A percentile compares a stretch with the other conserved stretches of the same genome.
phyloP scores from a whole-genome alignment of 2,113 vertebrate genomes.

The Delphinus delphis region DNA sequence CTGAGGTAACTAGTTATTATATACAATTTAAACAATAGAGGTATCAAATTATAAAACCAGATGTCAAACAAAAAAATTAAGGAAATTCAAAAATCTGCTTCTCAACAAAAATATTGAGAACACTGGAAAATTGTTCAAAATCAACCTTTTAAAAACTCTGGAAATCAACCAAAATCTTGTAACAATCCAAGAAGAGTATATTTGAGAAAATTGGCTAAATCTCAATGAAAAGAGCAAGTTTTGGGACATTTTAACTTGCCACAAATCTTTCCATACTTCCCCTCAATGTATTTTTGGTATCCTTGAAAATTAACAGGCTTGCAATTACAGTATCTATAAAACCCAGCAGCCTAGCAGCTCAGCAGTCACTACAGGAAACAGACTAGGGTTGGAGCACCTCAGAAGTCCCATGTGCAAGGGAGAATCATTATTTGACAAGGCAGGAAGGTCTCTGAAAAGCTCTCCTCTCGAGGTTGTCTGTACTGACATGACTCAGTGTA shows the following conservation, averaged over 20 bases:
- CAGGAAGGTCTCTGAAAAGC: neutral
- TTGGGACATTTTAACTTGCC: neutral
- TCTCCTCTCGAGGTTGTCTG: neutral
- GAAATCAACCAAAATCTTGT: neutral
- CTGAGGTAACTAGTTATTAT: neutral
- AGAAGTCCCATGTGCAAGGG: neutral
- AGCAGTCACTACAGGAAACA: neutral
- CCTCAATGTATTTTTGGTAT: neutral
- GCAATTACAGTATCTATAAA: neutral
- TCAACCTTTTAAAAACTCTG: neutral
- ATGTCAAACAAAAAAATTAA: neutral
- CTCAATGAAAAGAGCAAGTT: neutral
- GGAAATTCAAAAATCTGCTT: neutral
- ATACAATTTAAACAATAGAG: neutral
- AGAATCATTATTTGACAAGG: neutral
- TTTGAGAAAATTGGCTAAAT: neutral
- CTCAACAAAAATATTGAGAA: neutral
- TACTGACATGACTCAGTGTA: neutral
- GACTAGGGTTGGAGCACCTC: neutral
- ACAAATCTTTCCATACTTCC: neutral
- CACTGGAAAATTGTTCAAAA: neutral
- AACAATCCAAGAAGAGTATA: neutral
- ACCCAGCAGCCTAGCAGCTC: neutral
- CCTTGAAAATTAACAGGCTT: neutral
- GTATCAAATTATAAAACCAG: neutral